Base-by-base conservation (phyloP, 2,113 vertebrate genomes). In the Rhinolophus sinicus region DNA sequence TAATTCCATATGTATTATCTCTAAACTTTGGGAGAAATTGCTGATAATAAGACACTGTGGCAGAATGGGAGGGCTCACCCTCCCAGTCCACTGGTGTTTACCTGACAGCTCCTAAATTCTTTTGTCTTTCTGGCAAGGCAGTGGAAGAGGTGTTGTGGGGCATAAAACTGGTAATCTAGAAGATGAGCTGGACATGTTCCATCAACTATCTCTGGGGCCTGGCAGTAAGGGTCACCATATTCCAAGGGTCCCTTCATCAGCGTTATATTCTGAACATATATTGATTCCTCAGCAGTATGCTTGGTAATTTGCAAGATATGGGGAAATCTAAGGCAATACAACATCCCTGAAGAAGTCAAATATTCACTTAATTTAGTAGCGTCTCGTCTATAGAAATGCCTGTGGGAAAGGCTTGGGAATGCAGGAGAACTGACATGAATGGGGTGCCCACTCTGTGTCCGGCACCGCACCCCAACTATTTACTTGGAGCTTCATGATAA, bases 21-120 rank as follows among this genome's bases (percentile, higher is more conserved):
- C 62, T 90, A 50, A 62, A 56, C 33, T 28, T 22, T 77, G 40
- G 38, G 28, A 35, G 19, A 62, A 18, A 56, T 64, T 82, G 83
- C 52, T 44, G 60, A 5, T 30, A 38, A 3, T 54, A 38, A 33
- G 16, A 21, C 22, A 16, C 1, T 50, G 21, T 70, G 65, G 38
- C n/a, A 67, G 30, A 33, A 19, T 1, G 2, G 33, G 2, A 6
- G 12, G 16, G 9, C 22, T 69, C 9, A 4, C 19, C 10, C 5
- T 35, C 35, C 30, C 9, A 2, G 22, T 21, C 47, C 38, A 38
- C 47, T 38, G 21, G 6, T 58, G 0, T 30, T 52, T 38, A 40
- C 30, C 35, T 6, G 24, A 75, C 35, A 28, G 18, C 21, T 56
- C 44, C 69, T 54, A 38, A 62, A 50, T 81, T 85, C 73, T 77